Evolutionary conservation across 2,113 vertebrate species (phyloP).

Genomic region (Motacilla alba): DNA sequence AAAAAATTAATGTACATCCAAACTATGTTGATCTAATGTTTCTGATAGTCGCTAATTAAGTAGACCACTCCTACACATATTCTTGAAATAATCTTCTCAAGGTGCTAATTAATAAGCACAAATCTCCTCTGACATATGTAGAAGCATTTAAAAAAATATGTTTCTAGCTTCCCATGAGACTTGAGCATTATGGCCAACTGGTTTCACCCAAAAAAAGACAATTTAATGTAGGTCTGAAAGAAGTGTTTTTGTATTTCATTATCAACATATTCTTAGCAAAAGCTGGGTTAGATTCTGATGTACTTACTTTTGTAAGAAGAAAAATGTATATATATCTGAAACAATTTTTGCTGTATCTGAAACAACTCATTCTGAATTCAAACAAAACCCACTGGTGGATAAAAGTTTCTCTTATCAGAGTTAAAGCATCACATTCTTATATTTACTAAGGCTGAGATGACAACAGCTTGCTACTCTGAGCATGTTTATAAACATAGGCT

Average conservation of each 20-base stretch:
- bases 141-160: background rate
- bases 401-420: background rate
- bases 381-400: rapidly evolving
- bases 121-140: background rate
- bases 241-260: background rate
- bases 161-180: background rate
- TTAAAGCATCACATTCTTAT: background rate
- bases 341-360: background rate
- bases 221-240: background rate
- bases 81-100: slow-evolving; percentile 9
- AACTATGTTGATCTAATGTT: background rate
- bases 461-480: background rate
- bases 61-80: background rate
- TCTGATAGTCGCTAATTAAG: slow-evolving; percentile 15
- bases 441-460: background rate
- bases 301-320: background rate
- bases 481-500: background rate
- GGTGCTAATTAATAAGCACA: slow-evolving; percentile 25
- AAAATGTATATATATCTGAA: too few relatives aligned
- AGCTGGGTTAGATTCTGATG: background rate
- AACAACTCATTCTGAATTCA: background rate
- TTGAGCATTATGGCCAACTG: background rate
- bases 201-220: background rate
- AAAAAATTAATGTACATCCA: background rate
- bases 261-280: background rate